phyloP scores from a whole-genome alignment of 2,113 vertebrate species.

The Arvicanthis niloticus region DNA sequence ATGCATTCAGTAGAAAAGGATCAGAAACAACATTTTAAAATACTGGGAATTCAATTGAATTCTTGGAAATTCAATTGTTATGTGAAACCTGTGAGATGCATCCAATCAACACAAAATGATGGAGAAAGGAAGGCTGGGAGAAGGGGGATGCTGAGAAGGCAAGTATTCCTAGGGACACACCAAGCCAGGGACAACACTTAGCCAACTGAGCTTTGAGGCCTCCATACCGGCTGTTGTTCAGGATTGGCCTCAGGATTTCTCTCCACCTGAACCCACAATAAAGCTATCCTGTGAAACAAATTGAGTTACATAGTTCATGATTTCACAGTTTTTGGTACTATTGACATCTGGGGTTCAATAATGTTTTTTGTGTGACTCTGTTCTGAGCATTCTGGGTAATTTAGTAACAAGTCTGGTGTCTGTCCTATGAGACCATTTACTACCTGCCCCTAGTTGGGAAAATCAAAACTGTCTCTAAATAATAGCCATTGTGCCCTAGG shows the following conservation, averaged over 20 bases:
- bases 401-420: background rate
- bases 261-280: background rate
- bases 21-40: constrained; percentile 14
- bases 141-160: background rate
- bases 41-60: background rate
- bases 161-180: background rate
- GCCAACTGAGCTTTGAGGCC: background rate
- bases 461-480: constrained; percentile 22
- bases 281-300: background rate
- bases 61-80: constrained; percentile 8
- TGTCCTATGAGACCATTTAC: background rate
- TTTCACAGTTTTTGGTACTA: background rate
- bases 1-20: background rate
- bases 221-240: background rate
- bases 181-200: background rate
- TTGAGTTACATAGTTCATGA: background rate
- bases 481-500: background rate
- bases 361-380: background rate
- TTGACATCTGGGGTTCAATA: background rate
- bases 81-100: background rate
- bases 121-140: background rate
- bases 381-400: background rate
- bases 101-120: background rate
- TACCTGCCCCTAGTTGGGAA: background rate
- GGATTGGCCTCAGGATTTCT: background rate